phyloP scores from a whole-genome alignment of 1,140 invertebrate genomes.

The Penaeus indicus region DNA sequence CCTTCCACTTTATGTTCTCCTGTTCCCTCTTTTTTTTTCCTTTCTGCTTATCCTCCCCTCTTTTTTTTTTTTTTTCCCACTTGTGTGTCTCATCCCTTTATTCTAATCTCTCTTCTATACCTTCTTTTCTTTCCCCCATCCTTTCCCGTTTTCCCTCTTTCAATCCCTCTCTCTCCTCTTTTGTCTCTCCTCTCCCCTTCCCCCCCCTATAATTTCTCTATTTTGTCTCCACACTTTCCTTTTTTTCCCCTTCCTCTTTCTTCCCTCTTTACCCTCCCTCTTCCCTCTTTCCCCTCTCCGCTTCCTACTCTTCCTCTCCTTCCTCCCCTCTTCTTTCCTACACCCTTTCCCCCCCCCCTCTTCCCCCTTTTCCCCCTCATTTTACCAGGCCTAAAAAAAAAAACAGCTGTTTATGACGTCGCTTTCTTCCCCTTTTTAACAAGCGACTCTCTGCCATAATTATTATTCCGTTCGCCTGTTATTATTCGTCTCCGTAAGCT shows the following conservation, averaged over 20 bases:
- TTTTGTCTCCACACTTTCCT: too few species aligned
- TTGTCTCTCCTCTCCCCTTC: background rate
- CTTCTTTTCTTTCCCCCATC: background rate
- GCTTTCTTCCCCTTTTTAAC: background rate
- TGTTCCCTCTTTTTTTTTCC: background rate
- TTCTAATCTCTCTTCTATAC: background rate
- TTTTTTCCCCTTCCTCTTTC: too few species aligned
- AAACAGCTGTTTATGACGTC: too few species aligned
- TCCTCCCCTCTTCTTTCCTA: background rate
- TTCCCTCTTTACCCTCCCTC: too few species aligned
- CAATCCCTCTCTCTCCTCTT: too few species aligned
- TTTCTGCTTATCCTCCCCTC: background rate
- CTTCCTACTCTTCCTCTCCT: too few species aligned
- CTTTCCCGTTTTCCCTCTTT: background rate
- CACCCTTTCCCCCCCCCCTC: background rate
- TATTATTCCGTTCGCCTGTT: slow-evolving; percentile 34
- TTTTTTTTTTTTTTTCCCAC: background rate
- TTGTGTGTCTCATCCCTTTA: background rate
- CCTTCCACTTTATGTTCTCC: too few species aligned
- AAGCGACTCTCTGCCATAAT: background rate
- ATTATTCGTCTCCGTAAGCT: slow-evolving; percentile 47
- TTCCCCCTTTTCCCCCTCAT: background rate
- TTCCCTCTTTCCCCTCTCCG: too few species aligned
- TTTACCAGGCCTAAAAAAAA: background rate
- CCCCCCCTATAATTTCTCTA: slow-evolving; percentile 4